Percentiles rank a stretch among this genome's conserved stretches.
Evolutionary conservation across 2,888 invertebrate genomes (phyloP).

Genomic region (Eupithecia insigniata): DNA sequence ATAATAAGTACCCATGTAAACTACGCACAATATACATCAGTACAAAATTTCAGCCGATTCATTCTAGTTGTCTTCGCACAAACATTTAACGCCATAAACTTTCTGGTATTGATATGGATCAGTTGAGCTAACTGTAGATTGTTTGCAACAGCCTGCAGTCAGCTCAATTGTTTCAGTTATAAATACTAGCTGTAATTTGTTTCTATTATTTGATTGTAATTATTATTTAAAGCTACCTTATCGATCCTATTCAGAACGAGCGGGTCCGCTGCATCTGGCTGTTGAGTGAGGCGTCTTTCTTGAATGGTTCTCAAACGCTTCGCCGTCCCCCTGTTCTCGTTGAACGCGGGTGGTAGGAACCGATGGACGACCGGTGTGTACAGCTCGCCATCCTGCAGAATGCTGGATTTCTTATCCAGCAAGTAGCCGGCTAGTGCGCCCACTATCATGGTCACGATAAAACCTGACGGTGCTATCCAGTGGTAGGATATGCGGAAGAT

Average conservation of each 20-base stretch:
- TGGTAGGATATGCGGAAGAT: conserved; percentile 91
- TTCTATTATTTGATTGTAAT: too few relatives aligned
- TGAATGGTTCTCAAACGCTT: conserved; percentile 31
- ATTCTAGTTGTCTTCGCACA: too few relatives aligned
- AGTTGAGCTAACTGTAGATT: too few relatives aligned
- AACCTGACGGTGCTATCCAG: conserved; percentile 91
- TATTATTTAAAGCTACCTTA: conserved; percentile 48
- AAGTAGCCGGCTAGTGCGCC: conserved; percentile 86
- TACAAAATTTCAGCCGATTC: too few relatives aligned
- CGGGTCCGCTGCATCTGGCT: conserved; percentile 54
- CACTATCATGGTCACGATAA: conserved; percentile 86
- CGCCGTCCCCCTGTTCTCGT: conserved; percentile 58
- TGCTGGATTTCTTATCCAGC: conserved; percentile 57
- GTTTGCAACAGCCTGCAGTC: too few relatives aligned
- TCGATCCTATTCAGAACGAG: conserved; percentile 62
- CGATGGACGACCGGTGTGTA: conserved; percentile 72
- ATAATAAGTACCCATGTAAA: too few relatives aligned
- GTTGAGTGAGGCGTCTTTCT: not conserved
- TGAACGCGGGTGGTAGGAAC: conserved; percentile 61
- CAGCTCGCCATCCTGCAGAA: conserved; percentile 70
- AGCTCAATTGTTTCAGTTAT: too few relatives aligned
- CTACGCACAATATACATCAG: too few relatives aligned
- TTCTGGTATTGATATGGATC: too few relatives aligned
- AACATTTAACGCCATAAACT: too few relatives aligned
- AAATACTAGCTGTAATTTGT: too few relatives aligned